Evolutionary conservation across 2,113 vertebrate genomes (phyloP).

Genomic region (Leptobrachium ailaonicum): DNA sequence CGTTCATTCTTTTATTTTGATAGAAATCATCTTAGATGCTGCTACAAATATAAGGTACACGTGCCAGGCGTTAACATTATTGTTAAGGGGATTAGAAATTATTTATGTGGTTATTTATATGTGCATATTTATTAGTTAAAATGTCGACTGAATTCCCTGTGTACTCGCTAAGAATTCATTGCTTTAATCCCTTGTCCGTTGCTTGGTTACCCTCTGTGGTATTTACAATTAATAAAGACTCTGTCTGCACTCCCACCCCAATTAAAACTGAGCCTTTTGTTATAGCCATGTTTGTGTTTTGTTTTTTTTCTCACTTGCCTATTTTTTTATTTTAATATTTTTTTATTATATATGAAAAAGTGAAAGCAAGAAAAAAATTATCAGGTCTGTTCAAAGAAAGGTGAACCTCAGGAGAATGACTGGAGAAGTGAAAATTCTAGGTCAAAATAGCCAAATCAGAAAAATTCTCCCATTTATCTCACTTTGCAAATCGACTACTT

Average conservation of each 20-base stretch:
- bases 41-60: background rate
- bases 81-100: background rate
- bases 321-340: background rate
- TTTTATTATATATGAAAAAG: background rate
- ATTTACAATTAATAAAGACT: slow-evolving; percentile 48
- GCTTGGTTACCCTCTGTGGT: slow-evolving; percentile 30
- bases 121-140: slow-evolving; percentile 36
- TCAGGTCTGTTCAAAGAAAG: no score
- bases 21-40: no score
- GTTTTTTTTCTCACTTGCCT: background rate
- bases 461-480: no score
- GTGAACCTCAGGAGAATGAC: no score
- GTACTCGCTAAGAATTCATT: slow-evolving; percentile 22
- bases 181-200: slow-evolving; percentile 36
- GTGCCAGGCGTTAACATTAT: background rate
- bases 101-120: slow-evolving; percentile 25
- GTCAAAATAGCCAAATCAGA: no score
- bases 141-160: slow-evolving; percentile 10
- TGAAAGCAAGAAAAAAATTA: background rate
- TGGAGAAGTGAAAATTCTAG: no score
- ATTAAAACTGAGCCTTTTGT: slow-evolving; percentile 35
- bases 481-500: no score
- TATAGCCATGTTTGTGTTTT: background rate
- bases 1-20: no score
- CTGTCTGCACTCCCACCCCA: slow-evolving; percentile 36